Evolutionary conservation across 2,113 vertebrate genomes (phyloP).

Genomic region (Pavo muticus): DNA sequence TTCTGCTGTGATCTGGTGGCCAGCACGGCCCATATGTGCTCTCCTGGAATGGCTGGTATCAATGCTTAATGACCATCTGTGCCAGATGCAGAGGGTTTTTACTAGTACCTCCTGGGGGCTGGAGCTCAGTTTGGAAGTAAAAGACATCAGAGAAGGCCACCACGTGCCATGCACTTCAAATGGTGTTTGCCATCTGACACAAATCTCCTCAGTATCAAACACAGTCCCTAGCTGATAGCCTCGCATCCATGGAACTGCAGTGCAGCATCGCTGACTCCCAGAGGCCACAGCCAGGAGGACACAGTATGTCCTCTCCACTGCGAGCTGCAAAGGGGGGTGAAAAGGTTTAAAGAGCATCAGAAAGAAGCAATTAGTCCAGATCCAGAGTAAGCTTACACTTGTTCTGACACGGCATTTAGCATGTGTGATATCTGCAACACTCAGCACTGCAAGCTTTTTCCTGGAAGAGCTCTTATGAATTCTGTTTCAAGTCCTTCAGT

Average conservation of each 20-base stretch:
- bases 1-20: background rate
- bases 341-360: background rate
- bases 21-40: background rate
- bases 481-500: background rate
- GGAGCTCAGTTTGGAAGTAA: background rate
- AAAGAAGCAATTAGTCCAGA: slow-evolving; percentile 11
- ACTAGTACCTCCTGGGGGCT: background rate
- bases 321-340: background rate
- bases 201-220: background rate
- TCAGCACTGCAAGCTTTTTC: slow-evolving; percentile 15
- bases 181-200: background rate
- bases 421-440: background rate
- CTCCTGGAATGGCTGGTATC: background rate
- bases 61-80: background rate
- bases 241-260: background rate
- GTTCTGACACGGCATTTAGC: background rate
- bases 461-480: background rate
- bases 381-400: background rate
- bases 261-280: background rate
- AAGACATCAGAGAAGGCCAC: background rate
- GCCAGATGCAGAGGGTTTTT: background rate
- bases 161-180: background rate
- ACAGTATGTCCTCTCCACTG: background rate
- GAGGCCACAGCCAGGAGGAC: background rate
- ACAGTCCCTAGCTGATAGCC: background rate